Percentiles rank a stretch among this genome's conserved stretches.
These are phyloP conservation scores for Drosophila trapezifrons DNA, from an alignment of 1,140 invertebrate genomes.

Conservation along the genomic window DNA sequence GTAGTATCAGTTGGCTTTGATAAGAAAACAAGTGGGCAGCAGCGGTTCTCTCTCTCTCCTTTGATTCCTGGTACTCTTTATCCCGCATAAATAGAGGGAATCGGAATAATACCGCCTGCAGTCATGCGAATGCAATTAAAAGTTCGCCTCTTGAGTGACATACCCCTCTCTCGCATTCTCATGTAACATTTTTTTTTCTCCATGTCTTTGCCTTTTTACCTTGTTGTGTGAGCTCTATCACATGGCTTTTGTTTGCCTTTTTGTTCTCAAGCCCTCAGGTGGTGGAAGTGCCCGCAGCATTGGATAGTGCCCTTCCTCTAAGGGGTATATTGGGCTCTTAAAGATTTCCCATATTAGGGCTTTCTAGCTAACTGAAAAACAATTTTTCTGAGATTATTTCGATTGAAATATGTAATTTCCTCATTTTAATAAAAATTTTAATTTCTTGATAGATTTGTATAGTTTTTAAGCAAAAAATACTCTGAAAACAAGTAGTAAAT, in stretches of 20 bases:
- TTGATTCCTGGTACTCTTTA: neutral
- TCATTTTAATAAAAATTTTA: too few relatives aligned
- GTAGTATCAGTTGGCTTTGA: conserved; percentile 20
- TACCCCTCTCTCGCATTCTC: conserved; percentile 7
- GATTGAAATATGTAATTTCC: neutral
- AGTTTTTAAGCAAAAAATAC: neutral
- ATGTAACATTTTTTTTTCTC: conserved; percentile 17
- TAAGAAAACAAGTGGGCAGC: conserved; percentile 24
- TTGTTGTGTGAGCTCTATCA: conserved; percentile 26
- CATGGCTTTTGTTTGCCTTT: conserved; percentile 37
- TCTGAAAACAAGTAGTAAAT: neutral
- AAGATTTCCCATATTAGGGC: neutral
- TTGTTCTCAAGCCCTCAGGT: conserved; percentile 31
- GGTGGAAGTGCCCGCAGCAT: conserved; percentile 27
- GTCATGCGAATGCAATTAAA: conserved; percentile 47
- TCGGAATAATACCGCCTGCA: neutral
- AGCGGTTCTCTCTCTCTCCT: neutral
- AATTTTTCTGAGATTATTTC: neutral
- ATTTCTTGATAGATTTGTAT: too few relatives aligned
- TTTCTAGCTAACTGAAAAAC: too few relatives aligned
- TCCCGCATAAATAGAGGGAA: neutral
- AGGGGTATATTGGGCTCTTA: neutral
- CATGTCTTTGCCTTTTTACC: conserved; percentile 36
- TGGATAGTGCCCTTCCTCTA: neutral
- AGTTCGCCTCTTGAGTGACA: conserved; percentile 41